Evolutionary conservation across 2,888 invertebrate species (phyloP).

Genomic region (Punctoribates punctum): DNA sequence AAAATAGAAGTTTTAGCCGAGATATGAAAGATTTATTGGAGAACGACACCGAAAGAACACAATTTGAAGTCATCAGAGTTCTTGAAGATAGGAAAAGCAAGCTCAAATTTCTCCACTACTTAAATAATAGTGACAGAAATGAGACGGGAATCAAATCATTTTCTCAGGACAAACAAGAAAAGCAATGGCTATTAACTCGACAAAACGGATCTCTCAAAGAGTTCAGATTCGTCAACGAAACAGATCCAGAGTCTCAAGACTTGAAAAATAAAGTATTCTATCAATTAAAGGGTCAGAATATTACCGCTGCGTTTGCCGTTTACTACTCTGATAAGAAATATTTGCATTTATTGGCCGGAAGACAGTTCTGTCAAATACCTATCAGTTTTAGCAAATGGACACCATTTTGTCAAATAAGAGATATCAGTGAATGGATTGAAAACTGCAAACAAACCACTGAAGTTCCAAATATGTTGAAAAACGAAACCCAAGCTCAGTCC

Average conservation of each 20-base stretch:
- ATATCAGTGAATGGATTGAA: constrained; percentile 11
- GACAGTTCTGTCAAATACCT: background rate
- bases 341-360: background rate
- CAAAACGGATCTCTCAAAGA: background rate
- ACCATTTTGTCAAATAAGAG: constrained; percentile 1
- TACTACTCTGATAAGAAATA: no score
- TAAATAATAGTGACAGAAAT: no score
- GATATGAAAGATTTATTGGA: background rate
- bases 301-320: background rate
- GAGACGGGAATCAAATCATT: no score
- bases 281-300: background rate
- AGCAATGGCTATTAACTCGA: no score
- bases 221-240: background rate
- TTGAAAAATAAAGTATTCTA: background rate
- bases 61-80: background rate
- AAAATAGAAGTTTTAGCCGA: background rate
- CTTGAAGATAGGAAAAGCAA: no score
- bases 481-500: no score
- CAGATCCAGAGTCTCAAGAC: background rate
- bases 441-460: no score
- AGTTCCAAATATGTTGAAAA: no score
- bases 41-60: no score
- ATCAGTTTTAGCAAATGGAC: background rate
- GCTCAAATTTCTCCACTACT: no score
- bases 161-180: no score